These are phyloP conservation scores for Eupleurogrammus muticus DNA, from an alignment of 2,797 vertebrate species.

Conservation along the genomic window DNA sequence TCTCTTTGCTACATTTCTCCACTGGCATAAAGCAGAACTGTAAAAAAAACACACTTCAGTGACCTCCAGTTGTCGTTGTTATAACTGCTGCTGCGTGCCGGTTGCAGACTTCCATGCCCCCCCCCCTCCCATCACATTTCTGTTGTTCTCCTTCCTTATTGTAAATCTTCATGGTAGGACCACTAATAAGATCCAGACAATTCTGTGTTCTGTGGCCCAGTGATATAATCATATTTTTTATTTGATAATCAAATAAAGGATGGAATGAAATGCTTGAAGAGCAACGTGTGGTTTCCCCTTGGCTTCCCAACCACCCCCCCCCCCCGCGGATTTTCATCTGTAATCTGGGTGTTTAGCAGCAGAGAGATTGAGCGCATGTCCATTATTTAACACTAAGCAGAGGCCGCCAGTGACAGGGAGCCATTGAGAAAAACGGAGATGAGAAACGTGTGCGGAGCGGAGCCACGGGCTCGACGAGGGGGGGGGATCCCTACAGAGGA, in stretches of 20 bases:
- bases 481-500: constrained; percentile 43
- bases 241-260: constrained; percentile 84
- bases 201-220: constrained; percentile 76
- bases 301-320: constrained; percentile 25
- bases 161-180: constrained; percentile 77
- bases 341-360: constrained; percentile 66
- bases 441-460: constrained; percentile 37
- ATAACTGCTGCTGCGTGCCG: constrained; percentile 42
- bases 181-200: constrained; percentile 81
- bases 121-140: constrained; percentile 77
- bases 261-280: constrained; percentile 76
- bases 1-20: constrained; percentile 17
- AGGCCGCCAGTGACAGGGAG: constrained; percentile 60
- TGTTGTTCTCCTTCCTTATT: constrained; percentile 78
- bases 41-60: constrained; percentile 47
- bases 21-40: constrained; percentile 23
- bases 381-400: constrained; percentile 66
- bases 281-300: constrained; percentile 74
- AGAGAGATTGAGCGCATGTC: constrained; percentile 63
- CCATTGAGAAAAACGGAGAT: constrained; percentile 62
- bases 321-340: constrained; percentile 73
- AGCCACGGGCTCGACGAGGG: constrained; percentile 41
- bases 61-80: constrained; percentile 40
- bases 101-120: constrained; percentile 63
- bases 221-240: constrained; percentile 83